Base-by-base conservation (phyloP, 92 coral and sea anemone species). In the Paragorgia papillata region DNA sequence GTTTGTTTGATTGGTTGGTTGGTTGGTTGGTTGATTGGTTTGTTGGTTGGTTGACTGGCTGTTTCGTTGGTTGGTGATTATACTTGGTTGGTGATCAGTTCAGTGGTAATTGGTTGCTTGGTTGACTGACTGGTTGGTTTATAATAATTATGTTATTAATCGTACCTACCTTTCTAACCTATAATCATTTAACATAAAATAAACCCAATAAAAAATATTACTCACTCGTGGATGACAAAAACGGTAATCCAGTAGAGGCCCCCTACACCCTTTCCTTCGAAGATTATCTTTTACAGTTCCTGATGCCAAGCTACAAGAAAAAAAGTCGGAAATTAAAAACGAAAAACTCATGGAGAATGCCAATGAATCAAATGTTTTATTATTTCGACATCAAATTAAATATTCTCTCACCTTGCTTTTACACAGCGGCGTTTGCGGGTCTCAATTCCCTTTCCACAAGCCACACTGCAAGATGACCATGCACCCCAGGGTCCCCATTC, bases 361-460 rank as follows among this genome's bases (percentile, higher is more conserved):
- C n/a, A n/a, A n/a, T n/a, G n/a, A n/a, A n/a, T n/a, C n/a, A n/a
- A n/a, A n/a, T n/a, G n/a, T n/a, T n/a, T n/a, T n/a, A n/a, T n/a
- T n/a, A n/a, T n/a, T 37, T 12, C 12, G 12, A 37, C 43, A 4
- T 37, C 43, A 37, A 37, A 6, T 7, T 2, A 46, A 46, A 15
- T 2, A 46, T 7, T 6, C 14, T 46, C 74, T 22, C 15, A 41
- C 74, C 74, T 66, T 37, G 89, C 83, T 39, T 71, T 73, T 30
- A 86, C 56, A 64, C 97, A 93, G 31, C 86, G 86, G 73, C 96
- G 84, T 62, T 84, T 79, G 69, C 97, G 80, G 44, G 87, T 81
- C 65, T 84, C 83, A 1, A 89, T 86, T 1, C 97, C 97, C 12
- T 92, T 92, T 0, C 97, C 97, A 63, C 97, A 93, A 18, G 90